Conservation (phyloP, 2,888 invertebrate genomes). For the Parnassius mnemosyne region DNA sequence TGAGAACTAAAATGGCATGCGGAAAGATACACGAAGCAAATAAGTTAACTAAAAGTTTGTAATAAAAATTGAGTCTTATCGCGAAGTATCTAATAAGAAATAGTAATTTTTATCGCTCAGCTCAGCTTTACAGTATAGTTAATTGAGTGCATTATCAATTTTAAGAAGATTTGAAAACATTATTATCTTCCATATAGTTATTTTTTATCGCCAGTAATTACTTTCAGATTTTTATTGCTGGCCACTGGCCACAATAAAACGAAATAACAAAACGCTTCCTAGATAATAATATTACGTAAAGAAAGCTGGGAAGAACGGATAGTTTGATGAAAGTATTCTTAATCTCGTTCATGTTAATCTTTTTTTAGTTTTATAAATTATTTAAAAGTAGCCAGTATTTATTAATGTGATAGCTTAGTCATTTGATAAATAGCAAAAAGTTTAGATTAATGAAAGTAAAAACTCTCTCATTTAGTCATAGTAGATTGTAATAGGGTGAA, state of each 20-base stretch:
- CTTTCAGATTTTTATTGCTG: slow-evolving; percentile 7
- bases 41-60: too few species aligned
- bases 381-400: neutral
- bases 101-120: too few species aligned
- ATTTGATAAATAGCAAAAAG: neutral
- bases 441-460: slow-evolving; percentile 16
- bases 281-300: slow-evolving; percentile 4
- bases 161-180: too few species aligned
- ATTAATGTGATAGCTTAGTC: neutral
- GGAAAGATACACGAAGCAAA: too few species aligned
- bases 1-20: too few species aligned
- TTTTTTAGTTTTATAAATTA: too few species aligned
- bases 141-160: too few species aligned
- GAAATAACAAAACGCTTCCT: neutral
- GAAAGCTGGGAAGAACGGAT: neutral
- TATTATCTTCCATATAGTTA: too few species aligned
- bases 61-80: too few species aligned
- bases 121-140: too few species aligned
- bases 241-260: slow-evolving; percentile 1
- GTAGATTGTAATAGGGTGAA: slow-evolving; percentile 10
- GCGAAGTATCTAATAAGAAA: too few species aligned
- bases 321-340: neutral
- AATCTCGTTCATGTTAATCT: too few species aligned
- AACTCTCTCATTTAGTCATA: slow-evolving; percentile 13
- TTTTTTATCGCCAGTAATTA: neutral